Percentiles rank a stretch among this genome's conserved stretches.
Evolutionary conservation across 2,113 vertebrate species (phyloP).

Genomic region (Rhombomys opimus): DNA sequence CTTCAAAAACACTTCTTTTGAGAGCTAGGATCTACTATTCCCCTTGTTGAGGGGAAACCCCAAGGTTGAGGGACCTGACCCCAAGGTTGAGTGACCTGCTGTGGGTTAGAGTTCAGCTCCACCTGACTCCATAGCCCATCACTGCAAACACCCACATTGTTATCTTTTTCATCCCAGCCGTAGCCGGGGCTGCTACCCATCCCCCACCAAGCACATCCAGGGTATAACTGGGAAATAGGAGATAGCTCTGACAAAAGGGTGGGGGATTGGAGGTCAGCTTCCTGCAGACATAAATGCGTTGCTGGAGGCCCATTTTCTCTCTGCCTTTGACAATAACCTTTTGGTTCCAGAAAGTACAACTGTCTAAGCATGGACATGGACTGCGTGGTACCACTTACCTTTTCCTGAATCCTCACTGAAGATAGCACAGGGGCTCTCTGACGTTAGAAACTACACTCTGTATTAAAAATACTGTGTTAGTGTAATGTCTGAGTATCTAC

Average conservation of each 20-base stretch:
- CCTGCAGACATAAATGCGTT: conserved; percentile 6
- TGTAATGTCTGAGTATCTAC: not conserved
- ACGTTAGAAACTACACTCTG: not conserved
- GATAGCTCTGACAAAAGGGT: not conserved
- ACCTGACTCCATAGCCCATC: not conserved
- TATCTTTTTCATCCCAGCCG: not conserved
- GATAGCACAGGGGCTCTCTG: not conserved
- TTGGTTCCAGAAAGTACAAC: not conserved
- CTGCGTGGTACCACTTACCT: not conserved
- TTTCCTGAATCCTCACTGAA: conserved; percentile 18
- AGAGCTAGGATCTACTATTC: not conserved
- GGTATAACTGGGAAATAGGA: not conserved
- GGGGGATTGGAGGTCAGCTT: not conserved
- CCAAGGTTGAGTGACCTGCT: not conserved
- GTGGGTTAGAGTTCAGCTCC: not conserved
- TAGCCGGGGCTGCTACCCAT: not conserved
- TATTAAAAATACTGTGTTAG: not conserved
- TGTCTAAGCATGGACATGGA: not conserved
- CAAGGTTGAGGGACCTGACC: not conserved
- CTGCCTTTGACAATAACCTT: conserved; percentile 51
- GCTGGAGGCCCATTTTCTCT: not conserved
- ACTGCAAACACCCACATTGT: not conserved
- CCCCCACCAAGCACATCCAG: too few relatives aligned
- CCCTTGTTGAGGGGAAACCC: not conserved
- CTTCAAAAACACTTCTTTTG: not conserved